Conservation (phyloP, 2,888 invertebrate genomes). For the Laothoe populi region DNA sequence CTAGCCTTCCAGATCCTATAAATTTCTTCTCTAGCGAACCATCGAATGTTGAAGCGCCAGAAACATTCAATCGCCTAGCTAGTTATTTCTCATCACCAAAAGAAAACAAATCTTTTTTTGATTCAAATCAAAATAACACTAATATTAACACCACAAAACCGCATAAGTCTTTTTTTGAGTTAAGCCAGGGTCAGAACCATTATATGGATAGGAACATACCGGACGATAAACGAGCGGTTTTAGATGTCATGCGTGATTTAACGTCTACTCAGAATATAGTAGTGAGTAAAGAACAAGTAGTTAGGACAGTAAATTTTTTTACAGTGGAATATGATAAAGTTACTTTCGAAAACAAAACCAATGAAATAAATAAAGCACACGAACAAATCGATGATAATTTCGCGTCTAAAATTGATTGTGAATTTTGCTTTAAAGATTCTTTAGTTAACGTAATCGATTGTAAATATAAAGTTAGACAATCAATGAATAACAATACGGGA, state of each 20-base stretch:
- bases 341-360: slow-evolving; percentile 21
- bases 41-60: slow-evolving; percentile 36
- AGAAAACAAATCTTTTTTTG: slow-evolving; percentile 79
- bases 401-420: slow-evolving; percentile 6
- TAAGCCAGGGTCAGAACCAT: slow-evolving; percentile 55
- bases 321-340: slow-evolving; percentile 59
- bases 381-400: slow-evolving; percentile 32
- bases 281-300: slow-evolving; percentile 53
- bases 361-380: slow-evolving; percentile 29
- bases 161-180: slow-evolving; percentile 80
- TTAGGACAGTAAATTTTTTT: slow-evolving; percentile 68
- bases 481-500: slow-evolving; percentile 49
- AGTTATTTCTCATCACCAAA: slow-evolving; percentile 74
- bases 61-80: slow-evolving; percentile 66
- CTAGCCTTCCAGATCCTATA: slow-evolving; percentile 56
- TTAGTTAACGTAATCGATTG: slow-evolving; percentile 28
- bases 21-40: slow-evolving; percentile 56
- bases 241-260: slow-evolving; percentile 65
- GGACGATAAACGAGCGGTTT: slow-evolving; percentile 43
- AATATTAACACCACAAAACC: slow-evolving; percentile 58
- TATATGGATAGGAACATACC: slow-evolving; percentile 47
- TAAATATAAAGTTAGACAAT: slow-evolving; percentile 50
- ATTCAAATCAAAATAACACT: slow-evolving; percentile 55
- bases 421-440: slow-evolving; percentile 34
- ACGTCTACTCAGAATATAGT: slow-evolving; percentile 58